Base-by-base conservation (phyloP, 2,888 invertebrate genomes). In the Pachymerium ferrugineum region DNA sequence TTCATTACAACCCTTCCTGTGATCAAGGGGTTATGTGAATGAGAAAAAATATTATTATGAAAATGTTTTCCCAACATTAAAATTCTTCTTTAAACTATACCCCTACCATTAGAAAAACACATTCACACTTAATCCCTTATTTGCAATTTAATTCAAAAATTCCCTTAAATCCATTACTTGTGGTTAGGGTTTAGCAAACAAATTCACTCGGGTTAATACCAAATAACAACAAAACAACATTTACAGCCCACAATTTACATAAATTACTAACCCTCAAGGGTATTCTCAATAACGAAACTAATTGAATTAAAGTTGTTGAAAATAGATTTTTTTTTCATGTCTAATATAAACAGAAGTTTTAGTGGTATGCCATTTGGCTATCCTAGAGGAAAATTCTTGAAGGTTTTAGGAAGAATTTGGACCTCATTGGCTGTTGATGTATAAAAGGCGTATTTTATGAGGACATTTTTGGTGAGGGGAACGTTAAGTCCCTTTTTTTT, bases 401-500 rank as follows among this genome's bases (percentile, higher is more conserved):
- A 16, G 47, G n/a, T 47, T 47, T 47, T 47, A 4, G 19, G 8
- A n/a, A 16, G 47, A 47, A 47, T 47, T 14, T 47, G 47, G 47
- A 16, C 8, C 47, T 47, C 47, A 47, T 47, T 47, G 47, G 47
- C 22, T 47, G 47, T 47, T 47, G 47, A 47, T 47, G 47, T 47
- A 47, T 47, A 47, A 47, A 47, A 47, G 47, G 6, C 19, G 19
- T 16, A 19, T 42, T 47, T 47, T 47, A 47, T 47, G 47, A 8
- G 47, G 47, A 47, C 47, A 47, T 47, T 47, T 47, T 47, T 47
- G 47, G 47, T 19, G 47, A 22, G 22, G n/a, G n/a, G n/a, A n/a
- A n/a, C n/a, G 47, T 47, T 47, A 47, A 47, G 47, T 47, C 47
- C 47, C 47, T 47, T 47, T 38, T 47, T n/a, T n/a, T n/a, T n/a